phyloP scores from a whole-genome alignment of 2,797 vertebrate species.

The Crypturellus tataupa region DNA sequence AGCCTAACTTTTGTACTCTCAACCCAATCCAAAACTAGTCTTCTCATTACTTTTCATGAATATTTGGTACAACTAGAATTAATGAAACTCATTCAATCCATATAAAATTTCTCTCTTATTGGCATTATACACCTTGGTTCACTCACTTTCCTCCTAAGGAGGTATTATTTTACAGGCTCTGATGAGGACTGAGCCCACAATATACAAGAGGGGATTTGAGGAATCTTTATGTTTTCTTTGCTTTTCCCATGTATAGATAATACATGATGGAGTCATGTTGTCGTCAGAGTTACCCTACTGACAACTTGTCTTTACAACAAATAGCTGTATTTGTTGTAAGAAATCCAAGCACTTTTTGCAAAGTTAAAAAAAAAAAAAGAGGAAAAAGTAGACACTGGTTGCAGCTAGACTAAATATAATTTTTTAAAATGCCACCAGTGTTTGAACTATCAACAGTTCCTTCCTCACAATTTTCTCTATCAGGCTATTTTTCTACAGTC shows the following conservation, averaged over 20 bases:
- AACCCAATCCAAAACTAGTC: not conserved
- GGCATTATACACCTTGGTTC: not conserved
- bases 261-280: not conserved
- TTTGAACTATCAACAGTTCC: not conserved
- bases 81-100: not conserved
- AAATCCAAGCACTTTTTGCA: not conserved
- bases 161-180: not conserved
- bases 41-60: not conserved
- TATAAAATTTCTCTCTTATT: not conserved
- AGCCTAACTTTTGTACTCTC: not conserved
- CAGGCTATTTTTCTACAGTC: not conserved
- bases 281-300: not conserved
- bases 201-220: not conserved
- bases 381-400: not conserved
- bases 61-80: not conserved
- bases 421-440: too few relatives aligned
- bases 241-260: not conserved
- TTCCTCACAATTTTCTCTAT: constrained; percentile 9
- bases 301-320: not conserved
- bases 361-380: not conserved
- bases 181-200: not conserved
- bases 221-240: not conserved
- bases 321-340: not conserved
- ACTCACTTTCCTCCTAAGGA: not conserved
- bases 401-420: not conserved